Evolutionary conservation across 2,888 invertebrate species (phyloP), one percentile per base, ranked within the genome.

Genomic region (Polydrusus pterygomalis): DNA sequence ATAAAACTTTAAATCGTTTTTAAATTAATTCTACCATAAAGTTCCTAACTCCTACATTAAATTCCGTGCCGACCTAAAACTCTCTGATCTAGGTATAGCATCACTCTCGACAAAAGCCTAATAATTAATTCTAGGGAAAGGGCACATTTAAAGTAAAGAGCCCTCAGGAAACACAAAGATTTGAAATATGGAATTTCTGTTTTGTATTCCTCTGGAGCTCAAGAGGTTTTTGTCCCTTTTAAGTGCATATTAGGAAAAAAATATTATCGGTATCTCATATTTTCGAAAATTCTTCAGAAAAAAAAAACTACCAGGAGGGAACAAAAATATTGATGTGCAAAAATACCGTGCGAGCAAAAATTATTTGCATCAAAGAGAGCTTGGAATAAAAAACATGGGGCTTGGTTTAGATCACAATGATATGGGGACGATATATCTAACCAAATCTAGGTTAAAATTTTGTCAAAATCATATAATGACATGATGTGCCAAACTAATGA

Each of bases 101-200:
- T 40, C 56, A 43, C 58, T 56, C 51, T 15, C 58, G 45, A 69
- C 58, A 69, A 58, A 67, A 69, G 69, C 69, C 69, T 69, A 40
- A 58, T 69, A 69, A 69, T 69, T 69, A 69, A 69, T 69, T 69
- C 69, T 58, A 43, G 40, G 69, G 20, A 25, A 58, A 69, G 45
- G 45, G 69, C 58, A 45, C 69, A 20, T 43, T 69, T 43, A 38
- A 34, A 13, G 25, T 34, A 56, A 49, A 58, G 30, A 38, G 38
- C 47, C 20, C 30, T 69, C 43, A 45, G 38, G 15, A 10, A 25
- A 38, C 15, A 38, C 15, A 58, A 58, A 58, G 58, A 58, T 17
- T 58, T 58, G 17, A 17, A 17, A 58, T 25, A 58, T 58, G 38
- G 25, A 34, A 38, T 58, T 38, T 58, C 15, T 58, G 34, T 58